Base-by-base conservation (phyloP, 2,888 invertebrate genomes). In the Synanthedon myopaeformis region DNA sequence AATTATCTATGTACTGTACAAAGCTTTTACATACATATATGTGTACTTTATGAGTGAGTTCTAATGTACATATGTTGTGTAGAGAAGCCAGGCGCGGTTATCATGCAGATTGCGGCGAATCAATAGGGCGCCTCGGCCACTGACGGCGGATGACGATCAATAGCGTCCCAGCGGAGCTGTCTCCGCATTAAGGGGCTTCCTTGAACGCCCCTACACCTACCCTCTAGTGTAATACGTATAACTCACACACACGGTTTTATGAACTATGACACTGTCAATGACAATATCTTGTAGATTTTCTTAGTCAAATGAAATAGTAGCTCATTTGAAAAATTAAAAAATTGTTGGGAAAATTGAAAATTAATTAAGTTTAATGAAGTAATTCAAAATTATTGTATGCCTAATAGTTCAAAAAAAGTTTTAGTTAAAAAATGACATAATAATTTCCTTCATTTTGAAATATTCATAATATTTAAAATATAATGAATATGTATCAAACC, bases 61-160 rank as follows among this genome's bases (percentile, higher is more conserved):
- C 66, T 74, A 75, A 78, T 76, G 71, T 75, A 35, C 35, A 35
- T 35, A 67, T 67, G 66, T 67, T 60, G 62, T 64, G 63, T 68
- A 14, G 49, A 49, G 49, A 49, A 49, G 49, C 49, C 49, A 74
- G 74, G 75, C 79, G 76, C 80, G 79, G 84, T 79, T 84, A 84
- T 86, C 85, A 86, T 84, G 86, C 83, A 87, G 86, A 86, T 87
- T 87, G 86, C 84, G 84, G 83, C 81, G 82, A 87, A 87, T 87
- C 86, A 87, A 87, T 87, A 87, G 82, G 70, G 80, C 78, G 82
- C 76, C 82, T 78, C 82, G 83, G 74, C 77, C 82, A 79, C 84
- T 85, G 86, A 85, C 86, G 82, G 71, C 75, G 84, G 83, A 84
- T 85, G 85, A 85, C 86, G 85, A 86, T 86, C 86, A 81, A 87